Percentiles rank a stretch among this genome's conserved stretches.
Conservation (phyloP, 2,797 vertebrate genomes). For the Lepus oiostolus region DNA sequence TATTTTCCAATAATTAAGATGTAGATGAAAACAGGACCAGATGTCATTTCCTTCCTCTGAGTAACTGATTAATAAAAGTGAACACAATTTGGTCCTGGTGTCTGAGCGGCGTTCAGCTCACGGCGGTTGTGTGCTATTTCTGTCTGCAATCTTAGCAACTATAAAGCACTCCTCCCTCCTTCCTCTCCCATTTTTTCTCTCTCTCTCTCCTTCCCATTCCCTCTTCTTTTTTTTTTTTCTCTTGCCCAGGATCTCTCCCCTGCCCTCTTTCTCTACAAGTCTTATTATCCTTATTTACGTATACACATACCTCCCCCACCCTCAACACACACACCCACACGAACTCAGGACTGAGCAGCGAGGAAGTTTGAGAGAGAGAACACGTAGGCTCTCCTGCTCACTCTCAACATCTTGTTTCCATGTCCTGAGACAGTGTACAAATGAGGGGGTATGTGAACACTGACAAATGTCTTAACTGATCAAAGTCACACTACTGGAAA, state of each 20-base stretch:
- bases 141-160: slow-evolving; percentile 82
- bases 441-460: neutral
- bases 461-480: slow-evolving; percentile 39
- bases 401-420: slow-evolving; percentile 56
- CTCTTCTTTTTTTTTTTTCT: neutral
- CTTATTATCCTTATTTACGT: slow-evolving; percentile 36
- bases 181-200: slow-evolving; percentile 73
- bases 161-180: slow-evolving; percentile 69
- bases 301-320: neutral
- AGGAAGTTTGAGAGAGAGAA: slow-evolving; percentile 82
- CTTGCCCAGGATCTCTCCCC: slow-evolving; percentile 23
- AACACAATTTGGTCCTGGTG: slow-evolving; percentile 62
- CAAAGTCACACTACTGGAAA: slow-evolving; percentile 59
- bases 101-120: slow-evolving; percentile 71
- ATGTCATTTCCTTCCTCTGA: slow-evolving; percentile 85
- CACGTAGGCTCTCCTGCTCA: slow-evolving; percentile 48
- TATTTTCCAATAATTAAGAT: slow-evolving; percentile 85
- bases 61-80: slow-evolving; percentile 76
- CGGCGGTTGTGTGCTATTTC: slow-evolving; percentile 79
- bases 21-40: slow-evolving; percentile 81
- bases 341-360: neutral
- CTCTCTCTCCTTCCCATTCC: slow-evolving; percentile 29
- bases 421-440: neutral
- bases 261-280: slow-evolving; percentile 28
- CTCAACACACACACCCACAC: neutral